Evolutionary conservation across 2,797 vertebrate genomes (phyloP).

Genomic region (Meda fulgida): DNA sequence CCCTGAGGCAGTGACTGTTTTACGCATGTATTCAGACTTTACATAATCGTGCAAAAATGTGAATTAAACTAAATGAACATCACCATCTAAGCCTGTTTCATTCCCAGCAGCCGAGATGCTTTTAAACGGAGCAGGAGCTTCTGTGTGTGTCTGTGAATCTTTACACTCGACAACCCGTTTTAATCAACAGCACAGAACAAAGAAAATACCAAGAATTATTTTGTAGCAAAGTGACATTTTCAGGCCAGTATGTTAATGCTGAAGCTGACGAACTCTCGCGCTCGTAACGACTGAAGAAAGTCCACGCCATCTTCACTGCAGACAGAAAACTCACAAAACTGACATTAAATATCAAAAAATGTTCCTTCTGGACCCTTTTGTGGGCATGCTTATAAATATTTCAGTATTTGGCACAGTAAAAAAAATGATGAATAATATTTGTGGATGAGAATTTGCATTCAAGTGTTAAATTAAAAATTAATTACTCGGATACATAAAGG

Average conservation of each 20-base stretch:
- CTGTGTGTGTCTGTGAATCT: slow-evolving; percentile 17
- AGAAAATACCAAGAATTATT: slow-evolving; percentile 1
- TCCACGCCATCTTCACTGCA: slow-evolving; percentile 8
- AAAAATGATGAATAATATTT: slow-evolving; percentile 68
- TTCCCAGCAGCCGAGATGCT: slow-evolving; percentile 45
- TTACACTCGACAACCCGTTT: not conserved
- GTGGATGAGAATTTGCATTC: slow-evolving; percentile 67
- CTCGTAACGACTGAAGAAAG: not conserved
- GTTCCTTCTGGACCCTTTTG: slow-evolving; percentile 58
- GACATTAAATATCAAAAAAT: slow-evolving; percentile 50
- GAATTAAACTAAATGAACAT: slow-evolving; percentile 56
- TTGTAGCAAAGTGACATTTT: slow-evolving; percentile 32
- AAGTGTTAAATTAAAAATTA: slow-evolving; percentile 71
- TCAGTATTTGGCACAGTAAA: slow-evolving; percentile 65
- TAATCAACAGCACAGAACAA: slow-evolving; percentile 28
- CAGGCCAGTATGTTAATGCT: slow-evolving; percentile 32
- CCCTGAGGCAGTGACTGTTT: not conserved
- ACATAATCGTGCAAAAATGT: slow-evolving; percentile 56
- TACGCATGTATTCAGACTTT: slow-evolving; percentile 13
- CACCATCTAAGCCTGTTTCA: slow-evolving; percentile 44
- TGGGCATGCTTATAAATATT: slow-evolving; percentile 67
- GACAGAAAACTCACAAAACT: slow-evolving; percentile 22
- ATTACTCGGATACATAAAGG: slow-evolving; percentile 66
- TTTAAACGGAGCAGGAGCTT: slow-evolving; percentile 38
- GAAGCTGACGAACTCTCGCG: not conserved